Percentiles rank a stretch among this genome's conserved stretches.
These are phyloP conservation scores for Trichosurus vulpecula DNA, from an alignment of 2,797 vertebrate genomes.

Conservation along the genomic window DNA sequence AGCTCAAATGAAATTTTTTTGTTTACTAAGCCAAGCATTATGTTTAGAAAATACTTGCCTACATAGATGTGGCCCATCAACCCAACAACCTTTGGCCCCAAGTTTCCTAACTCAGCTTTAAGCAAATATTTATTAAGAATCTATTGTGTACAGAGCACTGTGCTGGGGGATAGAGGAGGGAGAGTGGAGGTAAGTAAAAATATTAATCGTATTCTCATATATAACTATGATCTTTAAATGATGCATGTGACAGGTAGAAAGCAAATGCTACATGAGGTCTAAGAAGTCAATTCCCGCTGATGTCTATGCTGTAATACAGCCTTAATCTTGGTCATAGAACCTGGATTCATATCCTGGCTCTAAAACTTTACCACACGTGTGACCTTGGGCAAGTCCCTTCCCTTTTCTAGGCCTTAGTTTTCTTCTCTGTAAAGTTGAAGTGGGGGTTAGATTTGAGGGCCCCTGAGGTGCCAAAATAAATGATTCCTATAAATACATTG, in stretches of 20 bases:
- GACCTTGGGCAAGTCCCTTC: background rate
- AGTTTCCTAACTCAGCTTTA: background rate
- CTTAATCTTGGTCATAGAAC: background rate
- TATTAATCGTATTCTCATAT: background rate
- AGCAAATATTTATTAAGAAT: background rate
- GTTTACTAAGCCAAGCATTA: background rate
- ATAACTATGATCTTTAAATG: background rate
- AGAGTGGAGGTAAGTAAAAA: background rate
- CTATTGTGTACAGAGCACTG: slow-evolving; percentile 19
- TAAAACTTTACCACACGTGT: background rate
- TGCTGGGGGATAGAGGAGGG: background rate
- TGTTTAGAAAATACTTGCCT: slow-evolving; percentile 49
- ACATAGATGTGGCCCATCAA: background rate
- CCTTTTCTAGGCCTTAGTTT: background rate
- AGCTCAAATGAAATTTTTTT: slow-evolving; percentile 49
- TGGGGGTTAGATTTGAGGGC: background rate
- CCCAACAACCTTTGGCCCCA: background rate
- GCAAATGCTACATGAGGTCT: background rate
- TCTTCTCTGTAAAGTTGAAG: background rate
- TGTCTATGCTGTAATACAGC: background rate
- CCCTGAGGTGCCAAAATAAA: background rate
- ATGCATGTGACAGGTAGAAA: background rate
- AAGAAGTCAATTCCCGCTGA: background rate
- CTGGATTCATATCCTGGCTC: background rate
- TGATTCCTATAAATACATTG: slow-evolving; percentile 41